Percentiles rank a stretch among this genome's conserved stretches.
Evolutionary conservation across 2,888 invertebrate species (phyloP).

Genomic region (Cataglyphis albicans): DNA sequence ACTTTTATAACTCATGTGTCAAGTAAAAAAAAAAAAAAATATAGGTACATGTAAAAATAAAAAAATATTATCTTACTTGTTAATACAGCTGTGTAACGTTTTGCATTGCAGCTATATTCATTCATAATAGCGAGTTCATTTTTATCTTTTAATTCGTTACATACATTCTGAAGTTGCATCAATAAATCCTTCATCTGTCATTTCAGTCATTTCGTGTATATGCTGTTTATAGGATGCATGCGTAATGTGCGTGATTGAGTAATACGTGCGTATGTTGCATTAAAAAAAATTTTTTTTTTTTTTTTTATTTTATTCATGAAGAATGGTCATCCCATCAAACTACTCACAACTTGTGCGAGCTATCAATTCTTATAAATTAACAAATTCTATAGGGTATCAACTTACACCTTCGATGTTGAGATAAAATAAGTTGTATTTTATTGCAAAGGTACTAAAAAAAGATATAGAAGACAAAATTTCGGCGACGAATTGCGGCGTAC

Average conservation of each 20-base stretch:
- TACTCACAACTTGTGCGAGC: too few relatives aligned
- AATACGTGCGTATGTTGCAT: too few relatives aligned
- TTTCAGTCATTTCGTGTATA: background rate
- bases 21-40: background rate
- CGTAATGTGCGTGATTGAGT: too few relatives aligned
- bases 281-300: too few relatives aligned
- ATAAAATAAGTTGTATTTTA: background rate
- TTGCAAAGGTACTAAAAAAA: too few relatives aligned
- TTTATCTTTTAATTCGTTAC: background rate
- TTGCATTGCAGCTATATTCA: background rate
- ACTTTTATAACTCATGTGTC: background rate
- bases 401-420: background rate
- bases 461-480: background rate
- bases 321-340: too few relatives aligned
- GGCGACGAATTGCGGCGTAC: background rate
- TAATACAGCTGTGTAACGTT: background rate
- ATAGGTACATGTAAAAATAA: background rate
- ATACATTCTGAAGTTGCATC: background rate
- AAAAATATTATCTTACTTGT: background rate
- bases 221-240: too few relatives aligned
- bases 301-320: too few relatives aligned
- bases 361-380: background rate
- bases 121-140: background rate
- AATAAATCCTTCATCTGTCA: conserved; percentile 14
- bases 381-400: background rate